Conservation (phyloP, 2,888 invertebrate species). For the Ophion costatus region DNA sequence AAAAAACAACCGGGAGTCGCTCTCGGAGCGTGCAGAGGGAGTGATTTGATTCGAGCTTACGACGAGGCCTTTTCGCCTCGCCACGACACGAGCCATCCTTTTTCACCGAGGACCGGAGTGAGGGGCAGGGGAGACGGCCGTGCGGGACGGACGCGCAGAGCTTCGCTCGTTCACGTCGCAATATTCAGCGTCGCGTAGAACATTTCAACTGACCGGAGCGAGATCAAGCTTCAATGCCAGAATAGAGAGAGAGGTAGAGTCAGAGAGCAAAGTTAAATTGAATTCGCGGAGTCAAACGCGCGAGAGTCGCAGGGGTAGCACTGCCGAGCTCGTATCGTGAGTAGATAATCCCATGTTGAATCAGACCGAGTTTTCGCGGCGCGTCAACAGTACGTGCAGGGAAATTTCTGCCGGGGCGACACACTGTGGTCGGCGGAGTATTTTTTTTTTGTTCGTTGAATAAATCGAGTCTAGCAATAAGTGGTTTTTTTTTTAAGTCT, state of each 20-base stretch:
- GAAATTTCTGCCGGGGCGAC: background rate
- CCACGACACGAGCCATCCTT: slow-evolving; percentile 5
- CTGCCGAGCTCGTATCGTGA: background rate
- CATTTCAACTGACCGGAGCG: slow-evolving; percentile 29
- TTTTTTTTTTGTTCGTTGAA: no score
- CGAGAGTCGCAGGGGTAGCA: background rate
- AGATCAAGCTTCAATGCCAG: slow-evolving; percentile 36
- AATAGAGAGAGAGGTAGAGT: slow-evolving; percentile 1
- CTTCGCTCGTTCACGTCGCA: slow-evolving; percentile 5
- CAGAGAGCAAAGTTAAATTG: slow-evolving; percentile 58
- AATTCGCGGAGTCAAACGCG: slow-evolving; percentile 58
- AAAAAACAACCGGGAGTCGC: no score
- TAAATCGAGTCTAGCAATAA: no score
- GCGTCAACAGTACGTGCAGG: background rate
- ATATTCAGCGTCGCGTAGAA: slow-evolving; percentile 14
- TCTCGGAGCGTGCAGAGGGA: no score
- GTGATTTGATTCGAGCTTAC: slow-evolving; percentile 10
- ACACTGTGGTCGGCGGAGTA: no score
- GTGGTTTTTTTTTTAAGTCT: no score
- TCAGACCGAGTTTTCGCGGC: background rate
- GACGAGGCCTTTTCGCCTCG: slow-evolving; percentile 3
- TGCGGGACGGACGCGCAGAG: no score
- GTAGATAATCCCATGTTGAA: background rate
- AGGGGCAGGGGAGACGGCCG: background rate
- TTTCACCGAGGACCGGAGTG: slow-evolving; percentile 4